These are phyloP conservation scores for Naso thynnoides DNA, from an alignment of 2,797 vertebrate genomes.

Conservation along the genomic window DNA sequence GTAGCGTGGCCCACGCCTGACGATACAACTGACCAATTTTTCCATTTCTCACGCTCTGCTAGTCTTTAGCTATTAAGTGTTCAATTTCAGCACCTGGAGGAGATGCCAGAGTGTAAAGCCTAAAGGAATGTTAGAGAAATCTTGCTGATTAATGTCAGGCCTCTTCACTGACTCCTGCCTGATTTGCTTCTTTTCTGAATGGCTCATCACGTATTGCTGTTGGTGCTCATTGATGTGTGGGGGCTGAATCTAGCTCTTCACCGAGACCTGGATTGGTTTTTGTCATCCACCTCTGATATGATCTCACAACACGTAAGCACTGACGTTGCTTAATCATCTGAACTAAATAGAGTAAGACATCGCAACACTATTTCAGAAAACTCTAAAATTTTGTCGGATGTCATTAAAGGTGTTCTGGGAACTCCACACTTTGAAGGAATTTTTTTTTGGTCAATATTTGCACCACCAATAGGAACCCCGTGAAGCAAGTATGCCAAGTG, in stretches of 20 bases:
- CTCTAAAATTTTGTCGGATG: neutral
- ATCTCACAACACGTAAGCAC: neutral
- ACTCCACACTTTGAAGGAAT: too few species aligned
- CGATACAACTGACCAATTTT: slow-evolving; percentile 73
- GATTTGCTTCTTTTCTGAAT: slow-evolving; percentile 12
- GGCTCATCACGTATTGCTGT: slow-evolving; percentile 30
- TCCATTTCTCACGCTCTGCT: slow-evolving; percentile 73
- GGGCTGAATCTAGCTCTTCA: slow-evolving; percentile 6
- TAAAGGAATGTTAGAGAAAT: slow-evolving; percentile 57
- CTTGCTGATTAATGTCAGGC: slow-evolving; percentile 68
- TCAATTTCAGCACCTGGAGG: slow-evolving; percentile 68
- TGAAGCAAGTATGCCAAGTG: too few species aligned
- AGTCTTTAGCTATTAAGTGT: slow-evolving; percentile 70
- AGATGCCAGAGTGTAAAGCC: slow-evolving; percentile 68
- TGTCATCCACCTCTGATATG: neutral
- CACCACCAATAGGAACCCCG: too few species aligned
- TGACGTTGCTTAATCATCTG: neutral
- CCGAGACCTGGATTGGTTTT: slow-evolving; percentile 6
- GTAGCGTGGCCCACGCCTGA: slow-evolving; percentile 59
- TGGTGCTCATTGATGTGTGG: slow-evolving; percentile 7
- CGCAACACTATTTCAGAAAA: neutral
- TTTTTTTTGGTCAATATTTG: too few species aligned
- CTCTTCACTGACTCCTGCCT: slow-evolving; percentile 21
- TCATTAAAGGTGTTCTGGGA: too few species aligned
- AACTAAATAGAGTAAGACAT: neutral